These are phyloP conservation scores for Ophraella communa DNA, from an alignment of 2,888 invertebrate genomes.

Conservation along the genomic window DNA sequence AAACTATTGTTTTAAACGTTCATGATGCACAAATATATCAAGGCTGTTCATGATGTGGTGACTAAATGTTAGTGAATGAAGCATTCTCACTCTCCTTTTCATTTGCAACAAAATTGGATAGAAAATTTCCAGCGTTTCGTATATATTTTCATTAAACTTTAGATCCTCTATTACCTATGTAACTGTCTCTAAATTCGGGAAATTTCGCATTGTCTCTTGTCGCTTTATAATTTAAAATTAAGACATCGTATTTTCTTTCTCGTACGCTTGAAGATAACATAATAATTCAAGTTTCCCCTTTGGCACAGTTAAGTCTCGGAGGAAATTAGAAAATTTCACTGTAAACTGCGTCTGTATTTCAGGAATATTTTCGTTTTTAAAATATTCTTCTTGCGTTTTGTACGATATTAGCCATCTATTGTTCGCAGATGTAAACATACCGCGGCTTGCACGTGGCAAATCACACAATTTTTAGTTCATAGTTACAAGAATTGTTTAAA, in stretches of 20 bases:
- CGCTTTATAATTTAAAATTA: neutral
- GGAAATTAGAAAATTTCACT: conserved; percentile 23
- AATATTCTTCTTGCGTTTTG: conserved; percentile 1
- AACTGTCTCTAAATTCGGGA: neutral
- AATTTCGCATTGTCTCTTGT: neutral
- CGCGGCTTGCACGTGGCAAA: no score
- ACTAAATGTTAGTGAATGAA: no score
- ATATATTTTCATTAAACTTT: neutral
- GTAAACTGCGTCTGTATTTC: neutral
- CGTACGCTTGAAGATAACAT: conserved; percentile 13
- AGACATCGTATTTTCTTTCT: conserved; percentile 10
- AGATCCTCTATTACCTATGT: conserved; percentile 1
- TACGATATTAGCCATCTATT: neutral
- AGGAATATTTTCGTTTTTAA: conserved; percentile 13
- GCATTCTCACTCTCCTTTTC: no score
- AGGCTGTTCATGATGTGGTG: no score
- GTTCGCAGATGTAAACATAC: no score
- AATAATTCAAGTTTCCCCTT: conserved; percentile 10
- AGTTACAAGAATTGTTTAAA: no score
- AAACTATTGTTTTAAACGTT: no score
- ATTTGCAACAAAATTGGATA: neutral
- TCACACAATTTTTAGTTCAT: no score
- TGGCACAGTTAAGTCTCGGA: conserved; percentile 19
- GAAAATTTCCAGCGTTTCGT: neutral
- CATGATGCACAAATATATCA: no score